Conservation (phyloP, 2,888 invertebrate species). For the Cantharis lateralis region DNA sequence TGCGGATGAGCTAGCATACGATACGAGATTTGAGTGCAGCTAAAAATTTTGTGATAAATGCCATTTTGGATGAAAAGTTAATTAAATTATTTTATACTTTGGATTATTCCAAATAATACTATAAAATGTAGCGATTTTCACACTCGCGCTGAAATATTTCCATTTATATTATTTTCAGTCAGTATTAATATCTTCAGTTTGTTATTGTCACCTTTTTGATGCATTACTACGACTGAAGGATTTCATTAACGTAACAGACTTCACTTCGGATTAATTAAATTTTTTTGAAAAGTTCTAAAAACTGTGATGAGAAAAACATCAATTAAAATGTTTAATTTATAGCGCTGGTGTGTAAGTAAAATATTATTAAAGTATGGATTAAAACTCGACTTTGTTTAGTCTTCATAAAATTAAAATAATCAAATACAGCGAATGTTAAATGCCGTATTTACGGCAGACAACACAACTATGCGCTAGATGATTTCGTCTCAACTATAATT, state of each 20-base stretch:
- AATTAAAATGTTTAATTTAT: neutral
- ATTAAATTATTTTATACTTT: constrained; percentile 24
- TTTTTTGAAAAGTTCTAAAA: neutral
- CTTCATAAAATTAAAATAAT: neutral
- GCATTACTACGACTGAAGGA: neutral
- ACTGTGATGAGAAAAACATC: neutral
- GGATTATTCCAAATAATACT: neutral
- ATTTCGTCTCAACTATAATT: neutral
- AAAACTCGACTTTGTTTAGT: neutral
- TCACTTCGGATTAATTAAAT: neutral
- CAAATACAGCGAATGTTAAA: neutral
- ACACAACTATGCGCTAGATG: neutral
- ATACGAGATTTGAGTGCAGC: constrained; percentile 17
- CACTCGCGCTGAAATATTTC: neutral
- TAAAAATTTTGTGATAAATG: constrained; percentile 23
- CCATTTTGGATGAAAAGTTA: constrained; percentile 23
- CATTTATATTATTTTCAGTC: neutral
- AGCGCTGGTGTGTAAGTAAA: neutral
- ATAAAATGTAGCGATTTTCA: neutral
- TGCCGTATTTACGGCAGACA: neutral
- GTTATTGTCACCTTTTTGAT: neutral
- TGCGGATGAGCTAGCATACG: constrained; percentile 33
- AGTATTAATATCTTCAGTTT: neutral
- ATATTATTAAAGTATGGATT: neutral
- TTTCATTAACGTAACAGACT: neutral